Percentiles rank a stretch among this genome's conserved stretches.
These are phyloP conservation scores for Ichneumoninae sp. DNA, from an alignment of 2,888 invertebrate species.

Conservation along the genomic window DNA sequence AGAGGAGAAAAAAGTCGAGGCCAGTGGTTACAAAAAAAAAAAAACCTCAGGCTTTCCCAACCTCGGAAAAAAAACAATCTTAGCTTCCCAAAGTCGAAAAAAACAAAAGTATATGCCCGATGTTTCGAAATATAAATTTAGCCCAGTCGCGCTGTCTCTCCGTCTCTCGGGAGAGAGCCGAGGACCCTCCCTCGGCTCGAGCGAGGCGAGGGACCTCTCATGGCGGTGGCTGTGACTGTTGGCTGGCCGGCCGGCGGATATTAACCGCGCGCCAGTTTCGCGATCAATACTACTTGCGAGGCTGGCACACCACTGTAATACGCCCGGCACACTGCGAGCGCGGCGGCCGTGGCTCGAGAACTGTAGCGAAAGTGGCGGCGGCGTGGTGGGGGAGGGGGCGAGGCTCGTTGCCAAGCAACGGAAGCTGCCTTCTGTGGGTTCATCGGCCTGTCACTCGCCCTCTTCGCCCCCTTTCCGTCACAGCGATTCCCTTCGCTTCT, in stretches of 20 bases:
- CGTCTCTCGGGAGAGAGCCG: neutral
- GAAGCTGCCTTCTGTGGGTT: conserved; percentile 85
- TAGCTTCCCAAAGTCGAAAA: too few species aligned
- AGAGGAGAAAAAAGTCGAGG: too few species aligned
- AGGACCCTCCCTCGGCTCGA: conserved; percentile 1
- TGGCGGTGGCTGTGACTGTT: conserved; percentile 37
- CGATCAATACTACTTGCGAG: conserved; percentile 68
- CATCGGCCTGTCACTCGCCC: conserved; percentile 84
- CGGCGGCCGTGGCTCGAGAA: conserved; percentile 30
- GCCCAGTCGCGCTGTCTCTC: too few species aligned
- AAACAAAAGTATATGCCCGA: too few species aligned
- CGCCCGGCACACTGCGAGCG: neutral
- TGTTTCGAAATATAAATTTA: too few species aligned
- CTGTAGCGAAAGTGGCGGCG: conserved; percentile 78
- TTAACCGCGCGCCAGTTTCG: conserved; percentile 63
- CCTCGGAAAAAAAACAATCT: too few species aligned
- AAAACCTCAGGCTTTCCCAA: too few species aligned
- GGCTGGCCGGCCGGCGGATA: conserved; percentile 60
- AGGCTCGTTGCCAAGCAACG: conserved; percentile 84
- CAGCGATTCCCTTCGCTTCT: conserved; percentile 58
- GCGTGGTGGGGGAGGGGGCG: conserved; percentile 81
- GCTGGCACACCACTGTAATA: conserved; percentile 37
- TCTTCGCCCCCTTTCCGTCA: conserved; percentile 78
- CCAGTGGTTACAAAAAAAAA: too few species aligned
- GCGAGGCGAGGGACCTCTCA: conserved; percentile 1